Evolutionary conservation across 2,113 vertebrate species (phyloP), one percentile per base, ranked within the genome.

Genomic region (Halichoerus grypus): DNA sequence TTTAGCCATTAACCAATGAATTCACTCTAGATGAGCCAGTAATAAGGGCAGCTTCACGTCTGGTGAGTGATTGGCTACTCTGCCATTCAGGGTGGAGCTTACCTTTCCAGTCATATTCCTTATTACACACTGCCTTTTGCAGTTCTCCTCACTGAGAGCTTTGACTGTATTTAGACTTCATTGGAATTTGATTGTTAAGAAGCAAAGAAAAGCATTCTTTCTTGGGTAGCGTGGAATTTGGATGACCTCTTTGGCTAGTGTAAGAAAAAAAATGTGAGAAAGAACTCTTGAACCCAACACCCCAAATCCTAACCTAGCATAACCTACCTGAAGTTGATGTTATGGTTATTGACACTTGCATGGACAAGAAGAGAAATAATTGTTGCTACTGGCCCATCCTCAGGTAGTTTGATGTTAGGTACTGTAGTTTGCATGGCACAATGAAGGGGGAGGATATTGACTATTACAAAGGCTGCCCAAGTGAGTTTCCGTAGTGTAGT

Each of bases 291-390:
- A 59, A 46, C 74, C 53, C 57, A 83, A 26, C 18, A 51, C 36
- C 33, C 42, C 16, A 84, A 84, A 88, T 49, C 53, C 67, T 71
- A 77, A 57, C 39, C 49, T 76, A 46, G 22, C 12, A 24, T 3
- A 61, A 39, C 13, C 46, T 49, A 49, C 33, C 46, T n/a, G 77
- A 95, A 86, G 55, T 84, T 69, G 21, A 14, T 93, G 31, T 31
- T 33, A 21, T 36, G 39, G 49, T 42, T 80, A 67, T 77, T 77
- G 94, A n/a, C 65, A 49, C 59, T 85, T 96, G 57, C 49, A 33
- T 91, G 83, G 83, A 94, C 14, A 36, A 28, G 53, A 89, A 91
- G 88, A 94, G 51, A 93, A 97, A 59, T 95, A 53, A 92, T 53
- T n/a, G 16, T 28, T 59, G 21, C 33, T 85, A 24, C 28, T 1